Base-by-base conservation (phyloP, 2,888 invertebrate species). In the Hylaea fasciaria region DNA sequence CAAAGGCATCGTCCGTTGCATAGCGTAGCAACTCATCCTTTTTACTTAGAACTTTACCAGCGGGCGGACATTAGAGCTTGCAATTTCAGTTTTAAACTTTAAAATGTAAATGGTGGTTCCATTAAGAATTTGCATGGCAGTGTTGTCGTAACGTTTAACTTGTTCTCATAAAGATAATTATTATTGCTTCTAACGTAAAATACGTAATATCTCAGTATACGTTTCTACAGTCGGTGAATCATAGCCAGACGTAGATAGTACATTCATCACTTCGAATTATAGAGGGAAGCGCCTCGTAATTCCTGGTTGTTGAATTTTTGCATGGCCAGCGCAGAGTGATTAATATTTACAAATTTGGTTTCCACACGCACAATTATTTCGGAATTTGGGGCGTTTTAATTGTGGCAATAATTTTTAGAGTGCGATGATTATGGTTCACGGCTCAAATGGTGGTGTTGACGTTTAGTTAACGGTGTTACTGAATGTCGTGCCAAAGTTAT, bases 401-500 rank as follows among this genome's bases (percentile, higher is more conserved):
- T 71, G 68, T 49, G 47, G 59, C 57, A 56, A 69, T 71, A 68
- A 68, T 65, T 62, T 70, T 66, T 68, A 63, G 63, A 58, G 63
- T 66, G 54, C 57, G 68, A 54, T 59, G 59, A 64, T 68, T 62
- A 60, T 46, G 55, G 46, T 63, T 57, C 76, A 77, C 75, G 73
- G 73, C 64, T 72, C 73, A 71, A 73, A 76, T 75, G 35, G 72
- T 71, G 64, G 70, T 73, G 66, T 69, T 48, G 71, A 73, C 71
- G 69, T 74, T 78, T 73, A 70, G 67, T 71, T 87, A 87, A 86
- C 87, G 86, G 86, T 71, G 69, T 66, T 69, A 71, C 81, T 76
- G 77, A 74, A 70, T 82, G 81, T 89, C 89, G 89, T 89, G 91
- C 83, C 71, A 76, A 72, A 69, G 82, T 85, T 81, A 88, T 90